Base-by-base conservation (phyloP, 1,140 invertebrate genomes). In the Caenorhabditis inopinata region DNA sequence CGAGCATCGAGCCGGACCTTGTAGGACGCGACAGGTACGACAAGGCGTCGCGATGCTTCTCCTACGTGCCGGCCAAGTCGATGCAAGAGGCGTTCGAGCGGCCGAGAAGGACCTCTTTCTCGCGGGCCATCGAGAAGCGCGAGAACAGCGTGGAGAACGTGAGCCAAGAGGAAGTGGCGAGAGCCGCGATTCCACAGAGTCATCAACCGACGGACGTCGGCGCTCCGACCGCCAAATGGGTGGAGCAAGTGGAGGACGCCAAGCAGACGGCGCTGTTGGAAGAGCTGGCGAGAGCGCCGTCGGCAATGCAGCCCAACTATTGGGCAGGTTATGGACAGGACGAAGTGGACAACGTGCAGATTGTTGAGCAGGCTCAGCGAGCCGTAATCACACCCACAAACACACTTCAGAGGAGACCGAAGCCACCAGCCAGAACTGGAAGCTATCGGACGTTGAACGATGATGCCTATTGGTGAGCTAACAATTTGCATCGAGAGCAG, bases 21-120 rank as follows among this genome's bases (percentile, higher is more conserved):
- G 87, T 88, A 3, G 87, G 81, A 12, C 88, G 84, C 32, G 87
- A 85, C 73, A 74, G 87, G 46, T 88, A 88, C 58, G 87, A 88
- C 35, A 87, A 87, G n/a, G 78, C 81, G 11, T 88, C 85, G 0
- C 86, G 88, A 42, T 87, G 86, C 73, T 88, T 88, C 79, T 89
- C 87, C 0, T 88, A 88, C 77, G 87, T 88, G 1, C 87, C 87
- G 2, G 87, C 87, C 14, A 87, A 89, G 62, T 85, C 85, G 3
- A 77, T 88, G 49, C 88, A 89, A 73, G 87, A 88, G 53, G 76
- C 80, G 2, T 81, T 81, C 32, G 80, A 76, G 47, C 80, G 74
- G n/a, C 80, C 80, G 12, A 14, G 80, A 46, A 46, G 49, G 35
- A 53, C 53, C 6, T 81, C 75, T 3, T 78, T 81, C 53, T 77